These are phyloP conservation scores for Campylomormyrus tamandua DNA, from an alignment of 2,113 vertebrate genomes.

Conservation along the genomic window DNA sequence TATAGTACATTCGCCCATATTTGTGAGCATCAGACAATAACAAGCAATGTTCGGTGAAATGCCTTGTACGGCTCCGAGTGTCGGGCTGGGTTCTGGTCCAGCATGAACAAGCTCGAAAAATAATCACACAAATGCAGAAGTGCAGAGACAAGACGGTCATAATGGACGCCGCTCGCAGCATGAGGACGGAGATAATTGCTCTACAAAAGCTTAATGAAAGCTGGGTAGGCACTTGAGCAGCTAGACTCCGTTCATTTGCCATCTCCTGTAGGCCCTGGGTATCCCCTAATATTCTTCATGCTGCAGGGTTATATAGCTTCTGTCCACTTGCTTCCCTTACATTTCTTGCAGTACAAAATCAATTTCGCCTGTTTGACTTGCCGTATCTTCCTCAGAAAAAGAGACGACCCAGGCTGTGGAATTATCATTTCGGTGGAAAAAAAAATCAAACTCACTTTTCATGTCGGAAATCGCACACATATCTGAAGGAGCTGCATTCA, in stretches of 20 bases:
- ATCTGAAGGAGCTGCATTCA: background rate
- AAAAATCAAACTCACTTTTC: background rate
- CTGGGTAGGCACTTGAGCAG: constrained; percentile 60
- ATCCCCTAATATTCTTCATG: constrained; percentile 49
- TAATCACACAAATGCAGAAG: constrained; percentile 9
- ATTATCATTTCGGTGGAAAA: background rate
- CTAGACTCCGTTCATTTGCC: constrained; percentile 58
- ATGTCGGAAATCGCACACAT: background rate
- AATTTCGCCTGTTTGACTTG: background rate
- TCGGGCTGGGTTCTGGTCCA: background rate
- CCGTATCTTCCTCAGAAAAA: background rate
- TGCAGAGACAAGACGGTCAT: constrained; percentile 46
- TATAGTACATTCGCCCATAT: background rate
- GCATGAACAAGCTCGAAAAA: background rate
- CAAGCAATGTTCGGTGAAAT: background rate
- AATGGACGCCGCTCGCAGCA: constrained; percentile 61
- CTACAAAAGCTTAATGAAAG: constrained; percentile 68
- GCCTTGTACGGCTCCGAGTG: background rate
- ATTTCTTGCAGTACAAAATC: background rate
- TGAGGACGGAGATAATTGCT: constrained; percentile 62
- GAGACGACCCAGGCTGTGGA: too few species aligned
- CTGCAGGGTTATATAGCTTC: constrained; percentile 36
- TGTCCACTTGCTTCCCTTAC: constrained; percentile 32
- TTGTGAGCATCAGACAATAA: background rate
- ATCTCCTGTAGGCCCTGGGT: constrained; percentile 47